These are phyloP conservation scores for Battus philenor DNA, from an alignment of 1,140 invertebrate species.

Conservation along the genomic window DNA sequence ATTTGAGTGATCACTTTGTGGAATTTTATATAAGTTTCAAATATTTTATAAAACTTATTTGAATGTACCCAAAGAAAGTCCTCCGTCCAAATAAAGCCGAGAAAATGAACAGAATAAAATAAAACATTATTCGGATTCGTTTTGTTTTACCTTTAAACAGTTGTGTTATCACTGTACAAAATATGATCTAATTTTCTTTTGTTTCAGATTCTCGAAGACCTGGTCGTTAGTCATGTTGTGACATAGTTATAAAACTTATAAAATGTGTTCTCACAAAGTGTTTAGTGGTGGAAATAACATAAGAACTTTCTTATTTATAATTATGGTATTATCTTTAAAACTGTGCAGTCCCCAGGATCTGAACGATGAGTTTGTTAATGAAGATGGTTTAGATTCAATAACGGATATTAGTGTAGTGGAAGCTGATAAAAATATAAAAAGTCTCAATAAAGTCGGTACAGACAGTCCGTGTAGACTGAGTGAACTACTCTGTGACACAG, in stretches of 20 bases:
- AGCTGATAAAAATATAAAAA: conserved; percentile 44
- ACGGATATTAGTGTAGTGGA: conserved; percentile 40
- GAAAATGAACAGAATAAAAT: too few species aligned
- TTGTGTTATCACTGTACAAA: too few species aligned
- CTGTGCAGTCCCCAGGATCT: conserved; percentile 64
- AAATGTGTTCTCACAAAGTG: conserved; percentile 57
- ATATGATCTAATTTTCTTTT: not conserved
- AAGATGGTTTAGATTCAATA: conserved; percentile 44
- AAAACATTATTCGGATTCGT: too few species aligned
- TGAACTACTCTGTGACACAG: conserved; percentile 84
- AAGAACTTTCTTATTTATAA: conserved; percentile 63
- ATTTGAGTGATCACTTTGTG: too few species aligned
- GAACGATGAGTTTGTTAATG: conserved; percentile 56
- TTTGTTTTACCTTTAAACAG: too few species aligned
- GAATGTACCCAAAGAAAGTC: too few species aligned
- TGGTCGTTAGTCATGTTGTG: conserved; percentile 39
- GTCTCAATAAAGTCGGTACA: conserved; percentile 28
- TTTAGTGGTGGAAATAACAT: conserved; percentile 44
- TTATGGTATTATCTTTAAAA: conserved; percentile 59
- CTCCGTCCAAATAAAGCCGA: too few species aligned
- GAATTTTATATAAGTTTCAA: too few species aligned
- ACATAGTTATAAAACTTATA: conserved; percentile 26
- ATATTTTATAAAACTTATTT: too few species aligned
- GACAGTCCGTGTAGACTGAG: conserved; percentile 81
- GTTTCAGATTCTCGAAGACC: conserved; percentile 14